Base-by-base conservation (phyloP, 2,888 invertebrate species). In the Pandemis heparana region DNA sequence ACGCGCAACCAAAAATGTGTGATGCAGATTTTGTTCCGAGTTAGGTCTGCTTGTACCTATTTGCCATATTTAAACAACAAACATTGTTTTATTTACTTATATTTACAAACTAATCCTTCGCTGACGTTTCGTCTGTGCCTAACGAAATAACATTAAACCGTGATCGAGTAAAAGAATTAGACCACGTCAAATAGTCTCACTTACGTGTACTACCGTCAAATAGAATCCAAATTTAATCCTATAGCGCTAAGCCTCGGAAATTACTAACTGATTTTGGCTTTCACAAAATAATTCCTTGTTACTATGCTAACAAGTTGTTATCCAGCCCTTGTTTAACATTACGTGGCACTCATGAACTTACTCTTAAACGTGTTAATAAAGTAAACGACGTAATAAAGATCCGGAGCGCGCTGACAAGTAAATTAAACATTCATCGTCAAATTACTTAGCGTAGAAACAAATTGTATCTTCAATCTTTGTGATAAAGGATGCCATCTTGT, bases 381-480 rank as follows among this genome's bases (percentile, higher is more conserved):
- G 43, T 41, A 59, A 38, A 43, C 59, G 67, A 68, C 8, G 59
- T 68, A 46, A 60, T 60, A 60, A 68, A 68, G 67, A 60, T 60
- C 59, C 67, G 14, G 18, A 43, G 14, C 41, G 56, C 5, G 66
- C 59, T 68, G 67, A 68, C 59, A 68, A 68, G 38, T 60, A 60
- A 60, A 59, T 59, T 68, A 59, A 60, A 68, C 67, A 60, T 68
- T 60, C 64, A 46, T 43, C 12, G 23, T 10, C 46, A 60, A 67
- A 59, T 68, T 68, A 68, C 67, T 60, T 32, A 68, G 46, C 56
- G 59, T 60, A n/a, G 60, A 59, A 59, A 46, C 56, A 67, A 53
- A 67, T 67, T 67, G 39, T 67, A 68, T 68, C 60, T 60, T 9
- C 67, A 68, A 60, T 60, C 67, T 68, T 68, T 12, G 67, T 51